These are phyloP conservation scores for Anarsia innoxiella DNA, from an alignment of 2,888 invertebrate genomes.

Conservation along the genomic window DNA sequence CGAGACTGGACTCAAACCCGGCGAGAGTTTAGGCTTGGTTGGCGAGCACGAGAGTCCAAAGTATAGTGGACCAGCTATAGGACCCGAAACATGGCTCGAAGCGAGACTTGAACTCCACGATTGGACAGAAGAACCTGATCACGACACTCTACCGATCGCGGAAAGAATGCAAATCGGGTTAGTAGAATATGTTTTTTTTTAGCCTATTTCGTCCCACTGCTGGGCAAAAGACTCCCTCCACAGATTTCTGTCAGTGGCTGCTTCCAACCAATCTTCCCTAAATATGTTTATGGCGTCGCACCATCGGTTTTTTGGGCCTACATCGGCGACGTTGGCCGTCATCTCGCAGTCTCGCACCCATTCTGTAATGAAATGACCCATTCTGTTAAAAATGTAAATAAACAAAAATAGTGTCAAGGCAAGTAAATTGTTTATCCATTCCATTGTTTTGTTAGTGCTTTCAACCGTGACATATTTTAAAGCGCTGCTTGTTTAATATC, in stretches of 20 bases:
- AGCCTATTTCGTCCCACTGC: neutral
- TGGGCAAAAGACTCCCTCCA: too few species aligned
- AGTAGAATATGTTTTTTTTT: too few species aligned
- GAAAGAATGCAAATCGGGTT: conserved; percentile 87
- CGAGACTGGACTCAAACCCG: conserved; percentile 77
- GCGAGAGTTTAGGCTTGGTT: conserved; percentile 55
- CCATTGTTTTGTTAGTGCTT: conserved; percentile 15
- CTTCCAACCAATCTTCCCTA: too few species aligned
- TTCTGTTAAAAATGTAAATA: conserved; percentile 8
- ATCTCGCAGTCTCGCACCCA: too few species aligned
- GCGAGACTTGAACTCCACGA: conserved; percentile 84
- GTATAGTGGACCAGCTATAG: conserved; percentile 75
- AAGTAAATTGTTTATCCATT: conserved; percentile 23
- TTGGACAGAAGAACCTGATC: conserved; percentile 79
- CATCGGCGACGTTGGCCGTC: too few species aligned
- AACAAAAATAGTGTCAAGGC: conserved; percentile 21
- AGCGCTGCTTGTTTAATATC: too few species aligned
- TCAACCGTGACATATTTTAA: conserved; percentile 19
- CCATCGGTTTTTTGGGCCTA: too few species aligned
- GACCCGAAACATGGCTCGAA: conserved; percentile 77
- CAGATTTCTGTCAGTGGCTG: too few species aligned
- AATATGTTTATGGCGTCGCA: neutral
- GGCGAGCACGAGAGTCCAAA: conserved; percentile 43
- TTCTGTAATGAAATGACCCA: too few species aligned
- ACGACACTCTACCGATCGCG: conserved; percentile 78